Evolutionary conservation across 2,797 vertebrate species (phyloP).

Genomic region (Macrochelys suwanniensis): DNA sequence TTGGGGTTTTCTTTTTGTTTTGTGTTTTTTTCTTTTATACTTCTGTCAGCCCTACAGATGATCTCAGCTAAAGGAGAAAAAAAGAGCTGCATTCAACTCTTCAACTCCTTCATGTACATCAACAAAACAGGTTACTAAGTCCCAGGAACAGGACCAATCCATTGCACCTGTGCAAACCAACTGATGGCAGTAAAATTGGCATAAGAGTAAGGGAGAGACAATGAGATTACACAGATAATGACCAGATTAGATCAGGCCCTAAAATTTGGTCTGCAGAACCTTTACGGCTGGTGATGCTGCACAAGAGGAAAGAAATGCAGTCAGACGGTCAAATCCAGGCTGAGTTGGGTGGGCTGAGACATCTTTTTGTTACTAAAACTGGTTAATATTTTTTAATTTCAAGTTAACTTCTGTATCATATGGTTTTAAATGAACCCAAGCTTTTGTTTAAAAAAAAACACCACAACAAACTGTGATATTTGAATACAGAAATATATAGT

Average conservation of each 20-base stretch:
- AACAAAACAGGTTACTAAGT: background rate
- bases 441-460: background rate
- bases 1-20: too few species aligned
- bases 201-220: conserved; percentile 10
- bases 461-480: background rate
- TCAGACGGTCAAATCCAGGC: background rate
- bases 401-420: background rate
- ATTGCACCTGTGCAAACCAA: background rate
- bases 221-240: background rate
- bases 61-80: conserved; percentile 15
- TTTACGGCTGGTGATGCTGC: background rate
- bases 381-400: background rate
- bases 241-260: background rate
- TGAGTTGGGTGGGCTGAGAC: background rate
- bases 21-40: background rate
- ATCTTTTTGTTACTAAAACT: background rate
- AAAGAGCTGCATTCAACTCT: background rate
- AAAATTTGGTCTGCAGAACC: background rate
- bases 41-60: background rate
- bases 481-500: background rate
- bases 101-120: background rate
- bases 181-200: fast-evolving
- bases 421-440: background rate
- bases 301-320: background rate
- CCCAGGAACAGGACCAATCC: background rate